Conservation (phyloP, 2,113 vertebrate species). For the Ellobius talpinus region DNA sequence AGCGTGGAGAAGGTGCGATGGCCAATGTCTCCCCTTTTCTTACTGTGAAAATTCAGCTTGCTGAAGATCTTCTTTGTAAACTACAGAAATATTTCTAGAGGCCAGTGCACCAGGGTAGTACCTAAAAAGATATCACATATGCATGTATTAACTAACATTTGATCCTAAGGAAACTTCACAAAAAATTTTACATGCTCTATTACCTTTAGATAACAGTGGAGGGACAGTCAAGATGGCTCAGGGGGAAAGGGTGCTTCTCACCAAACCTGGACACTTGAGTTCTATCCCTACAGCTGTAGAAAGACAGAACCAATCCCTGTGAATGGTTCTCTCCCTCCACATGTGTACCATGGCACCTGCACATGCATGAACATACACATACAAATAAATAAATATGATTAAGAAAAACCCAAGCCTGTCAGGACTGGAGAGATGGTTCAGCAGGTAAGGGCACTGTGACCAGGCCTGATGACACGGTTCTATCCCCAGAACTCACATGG, state of each 20-base stretch:
- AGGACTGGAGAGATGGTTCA: not conserved
- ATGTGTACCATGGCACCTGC: not conserved
- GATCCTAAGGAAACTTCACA: not conserved
- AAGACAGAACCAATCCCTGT: not conserved
- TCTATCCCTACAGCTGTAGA: not conserved
- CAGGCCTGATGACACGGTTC: too few species aligned
- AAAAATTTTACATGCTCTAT: not conserved
- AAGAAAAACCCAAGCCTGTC: not conserved
- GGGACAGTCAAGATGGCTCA: not conserved
- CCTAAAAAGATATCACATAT: not conserved
- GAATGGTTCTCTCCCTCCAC: not conserved
- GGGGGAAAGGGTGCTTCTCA: not conserved
- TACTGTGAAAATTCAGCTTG: conserved; percentile 18
- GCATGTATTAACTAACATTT: conserved; percentile 7
- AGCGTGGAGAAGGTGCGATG: not conserved
- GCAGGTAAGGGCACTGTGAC: not conserved
- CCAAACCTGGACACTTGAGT: not conserved
- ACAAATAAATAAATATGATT: not conserved
- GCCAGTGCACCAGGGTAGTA: not conserved
- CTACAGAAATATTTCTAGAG: not conserved
- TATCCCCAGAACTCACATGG: not conserved
- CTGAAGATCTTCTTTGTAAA: not conserved
- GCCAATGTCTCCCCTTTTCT: not conserved
- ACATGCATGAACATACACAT: not conserved
- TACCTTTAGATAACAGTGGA: not conserved